Percentiles rank a stretch among this genome's conserved stretches.
phyloP scores from a whole-genome alignment of 1,140 invertebrate genomes.

The Pentalonia nigronervosa region DNA sequence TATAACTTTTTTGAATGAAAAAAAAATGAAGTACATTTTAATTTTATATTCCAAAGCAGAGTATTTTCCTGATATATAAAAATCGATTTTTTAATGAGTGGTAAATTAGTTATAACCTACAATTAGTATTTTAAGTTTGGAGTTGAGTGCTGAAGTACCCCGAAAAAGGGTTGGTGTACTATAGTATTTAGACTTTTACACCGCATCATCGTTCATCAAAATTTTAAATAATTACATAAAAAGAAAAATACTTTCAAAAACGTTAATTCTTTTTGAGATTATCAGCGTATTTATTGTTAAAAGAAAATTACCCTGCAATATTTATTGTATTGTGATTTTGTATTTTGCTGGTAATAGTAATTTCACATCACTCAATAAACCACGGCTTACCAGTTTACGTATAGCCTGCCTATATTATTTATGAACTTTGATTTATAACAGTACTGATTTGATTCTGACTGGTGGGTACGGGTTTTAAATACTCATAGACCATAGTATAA shows the following conservation, averaged over 20 bases:
- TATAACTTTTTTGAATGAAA: not conserved
- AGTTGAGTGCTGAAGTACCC: not conserved
- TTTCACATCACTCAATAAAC: not conserved
- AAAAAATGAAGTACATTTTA: too few relatives aligned
- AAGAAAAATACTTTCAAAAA: not conserved
- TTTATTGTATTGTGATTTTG: not conserved
- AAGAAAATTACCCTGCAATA: not conserved
- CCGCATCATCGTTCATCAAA: not conserved
- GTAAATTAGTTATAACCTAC: not conserved
- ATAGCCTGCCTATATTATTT: not conserved
- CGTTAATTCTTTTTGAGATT: not conserved
- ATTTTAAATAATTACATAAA: not conserved
- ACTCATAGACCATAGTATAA: not conserved
- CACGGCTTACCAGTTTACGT: not conserved
- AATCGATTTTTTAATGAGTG: not conserved
- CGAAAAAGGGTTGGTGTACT: not conserved
- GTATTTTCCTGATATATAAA: not conserved
- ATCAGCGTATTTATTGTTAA: not conserved
- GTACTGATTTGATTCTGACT: too few relatives aligned
- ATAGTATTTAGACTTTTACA: not conserved
- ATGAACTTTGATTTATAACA: not conserved
- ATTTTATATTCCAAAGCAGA: not conserved
- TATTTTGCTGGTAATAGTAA: not conserved
- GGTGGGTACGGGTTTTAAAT: not conserved
- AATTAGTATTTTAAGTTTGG: not conserved